Base-by-base conservation (phyloP, 2,888 invertebrate species). In the Balanococcus diminutus region DNA sequence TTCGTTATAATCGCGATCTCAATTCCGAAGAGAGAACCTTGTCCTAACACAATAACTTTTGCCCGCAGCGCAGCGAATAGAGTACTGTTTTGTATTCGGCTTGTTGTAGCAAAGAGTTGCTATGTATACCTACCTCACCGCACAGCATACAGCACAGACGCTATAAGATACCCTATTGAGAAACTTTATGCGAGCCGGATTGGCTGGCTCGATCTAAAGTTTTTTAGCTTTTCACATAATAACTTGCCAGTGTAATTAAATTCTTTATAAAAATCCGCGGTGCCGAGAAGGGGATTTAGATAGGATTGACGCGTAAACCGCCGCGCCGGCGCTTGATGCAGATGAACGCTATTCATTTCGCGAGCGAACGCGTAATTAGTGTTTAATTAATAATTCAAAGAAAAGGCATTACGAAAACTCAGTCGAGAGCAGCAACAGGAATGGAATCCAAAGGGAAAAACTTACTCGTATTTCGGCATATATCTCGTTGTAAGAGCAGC, bases 351-450 rank as follows among this genome's bases (percentile, higher is more conserved):
- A 67, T 67, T 67, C 67, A 67, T 67, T 67, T 67, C 28, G 11
- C 11, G 22, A 28, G 67, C 67, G 28, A 67, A 67, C 67, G 14
- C 28, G 67, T 67, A 67, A 67, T 67, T 67, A 67, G 67, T 28
- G 67, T 67, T 67, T 67, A 67, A 67, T 67, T 67, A 67, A 67
- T 67, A 67, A 67, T 67, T 67, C 67, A 67, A 67, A 67, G 67
- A 67, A 67, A 67, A 67, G 67, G 67, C 67, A 67, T 67, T 67
- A 67, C 67, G 67, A 67, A 28, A 67, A 67, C 67, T 67, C 67
- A 28, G 28, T 39, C 9, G 39, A 11, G 9, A 39, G 39, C 39
- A 9, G 9, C 39, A 8, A 11, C 39, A 39, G 9, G 61, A 61
- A 28, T 28, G 28, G 28, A 67, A 67, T 67, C 67, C 28, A 67